A percentile compares a stretch with the other conserved stretches of the same genome.
Evolutionary conservation across 2,797 vertebrate species (phyloP).

Genomic region (Rhinichthys osculus): DNA sequence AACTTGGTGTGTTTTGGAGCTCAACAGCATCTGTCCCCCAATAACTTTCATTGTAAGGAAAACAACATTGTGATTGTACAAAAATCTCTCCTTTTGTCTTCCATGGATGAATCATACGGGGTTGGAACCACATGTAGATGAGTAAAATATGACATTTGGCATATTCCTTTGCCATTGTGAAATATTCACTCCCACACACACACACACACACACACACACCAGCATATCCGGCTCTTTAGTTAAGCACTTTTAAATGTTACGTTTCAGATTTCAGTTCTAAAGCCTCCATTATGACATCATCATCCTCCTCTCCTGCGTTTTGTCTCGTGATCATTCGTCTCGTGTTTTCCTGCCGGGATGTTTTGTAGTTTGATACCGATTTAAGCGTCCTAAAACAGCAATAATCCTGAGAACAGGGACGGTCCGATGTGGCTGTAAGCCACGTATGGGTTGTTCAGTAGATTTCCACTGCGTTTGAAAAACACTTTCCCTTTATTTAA

Average conservation of each 20-base stretch:
- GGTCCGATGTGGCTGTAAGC: conserved; percentile 50
- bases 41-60: background rate
- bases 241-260: background rate
- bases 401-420: conserved; percentile 18
- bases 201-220: background rate
- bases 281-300: background rate
- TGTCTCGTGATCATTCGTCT: background rate
- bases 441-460: conserved; percentile 55
- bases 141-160: background rate
- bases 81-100: background rate
- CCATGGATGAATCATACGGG: background rate
- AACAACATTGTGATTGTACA: background rate
- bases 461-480: conserved; percentile 62
- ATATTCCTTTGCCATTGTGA: background rate
- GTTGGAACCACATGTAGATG: background rate
- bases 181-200: background rate
- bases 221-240: background rate
- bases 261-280: background rate
- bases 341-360: background rate
- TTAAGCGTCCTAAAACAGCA: conserved; percentile 29
- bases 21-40: background rate
- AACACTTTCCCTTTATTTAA: conserved; percentile 64
- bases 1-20: background rate
- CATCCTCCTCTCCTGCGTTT: background rate
- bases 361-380: background rate